Percentiles rank a stretch among this genome's conserved stretches.
These are phyloP conservation scores for Abscondita cerata DNA, from an alignment of 2,888 invertebrate species.

Conservation along the genomic window DNA sequence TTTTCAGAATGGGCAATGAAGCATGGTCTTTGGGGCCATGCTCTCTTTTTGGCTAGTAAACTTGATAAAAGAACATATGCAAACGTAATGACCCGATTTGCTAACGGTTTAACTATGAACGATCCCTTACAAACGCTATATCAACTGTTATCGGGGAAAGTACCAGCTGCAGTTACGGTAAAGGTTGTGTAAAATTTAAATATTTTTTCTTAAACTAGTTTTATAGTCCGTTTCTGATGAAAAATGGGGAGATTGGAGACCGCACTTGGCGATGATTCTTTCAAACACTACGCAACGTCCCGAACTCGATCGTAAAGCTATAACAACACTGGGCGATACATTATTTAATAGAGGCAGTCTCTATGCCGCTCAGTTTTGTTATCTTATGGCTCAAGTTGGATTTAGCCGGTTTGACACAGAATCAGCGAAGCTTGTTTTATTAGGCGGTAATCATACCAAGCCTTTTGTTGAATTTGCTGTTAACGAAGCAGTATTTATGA, in stretches of 20 bases:
- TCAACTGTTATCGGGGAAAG: constrained; percentile 84
- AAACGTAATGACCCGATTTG: constrained; percentile 87
- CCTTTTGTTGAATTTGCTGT: constrained; percentile 73
- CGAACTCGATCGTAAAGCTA: constrained; percentile 78
- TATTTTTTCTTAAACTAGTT: neutral
- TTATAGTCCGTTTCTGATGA: constrained; percentile 71
- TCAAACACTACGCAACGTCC: constrained; percentile 81
- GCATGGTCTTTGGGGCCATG: constrained; percentile 92
- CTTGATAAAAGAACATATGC: constrained; percentile 86
- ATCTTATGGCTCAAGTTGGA: constrained; percentile 81
- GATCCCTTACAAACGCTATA: constrained; percentile 96
- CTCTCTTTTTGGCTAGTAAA: constrained; percentile 87
- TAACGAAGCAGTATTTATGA: constrained; percentile 89
- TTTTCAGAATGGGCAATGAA: constrained; percentile 87
- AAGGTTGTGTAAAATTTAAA: constrained; percentile 21
- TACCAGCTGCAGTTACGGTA: constrained; percentile 61
- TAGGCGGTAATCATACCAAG: constrained; percentile 76
- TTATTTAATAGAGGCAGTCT: constrained; percentile 77
- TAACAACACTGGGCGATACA: constrained; percentile 78
- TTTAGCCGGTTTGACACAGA: constrained; percentile 61
- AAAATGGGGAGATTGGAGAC: constrained; percentile 93
- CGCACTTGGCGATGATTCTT: constrained; percentile 94
- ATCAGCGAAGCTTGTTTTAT: constrained; percentile 75
- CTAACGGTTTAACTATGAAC: constrained; percentile 79
- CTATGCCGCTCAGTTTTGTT: constrained; percentile 95